Evolutionary conservation across 2,888 invertebrate species (phyloP).

Genomic region (Parapristionchus giblindavisi): DNA sequence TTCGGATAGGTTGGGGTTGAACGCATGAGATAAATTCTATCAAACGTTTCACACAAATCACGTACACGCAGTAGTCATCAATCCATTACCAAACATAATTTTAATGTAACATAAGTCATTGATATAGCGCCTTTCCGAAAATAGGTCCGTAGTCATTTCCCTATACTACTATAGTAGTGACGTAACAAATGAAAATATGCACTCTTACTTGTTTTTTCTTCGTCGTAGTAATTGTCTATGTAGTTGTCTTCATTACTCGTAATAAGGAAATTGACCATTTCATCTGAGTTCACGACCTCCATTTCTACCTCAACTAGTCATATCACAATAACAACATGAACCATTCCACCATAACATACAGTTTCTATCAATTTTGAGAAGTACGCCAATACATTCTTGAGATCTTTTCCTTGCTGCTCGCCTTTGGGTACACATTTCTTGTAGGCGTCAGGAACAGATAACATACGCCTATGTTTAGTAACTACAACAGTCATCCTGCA

Average conservation of each 20-base stretch:
- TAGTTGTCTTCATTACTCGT: constrained; percentile 9
- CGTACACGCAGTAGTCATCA: no score
- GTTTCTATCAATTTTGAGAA: not conserved
- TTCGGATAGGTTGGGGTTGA: no score
- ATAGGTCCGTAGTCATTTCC: no score
- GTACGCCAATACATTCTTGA: constrained; percentile 5
- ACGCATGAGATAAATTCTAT: no score
- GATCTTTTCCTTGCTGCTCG: not conserved
- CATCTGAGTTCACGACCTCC: not conserved
- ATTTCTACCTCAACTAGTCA: constrained; percentile 7
- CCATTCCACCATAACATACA: not conserved
- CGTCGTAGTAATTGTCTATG: constrained; percentile 9
- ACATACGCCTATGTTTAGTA: not conserved
- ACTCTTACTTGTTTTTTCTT: constrained; percentile 23
- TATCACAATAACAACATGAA: not conserved
- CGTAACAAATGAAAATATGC: no score
- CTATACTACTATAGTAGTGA: no score
- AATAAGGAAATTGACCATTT: constrained; percentile 25
- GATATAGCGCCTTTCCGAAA: no score
- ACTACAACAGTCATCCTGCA: not conserved
- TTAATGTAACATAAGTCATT: no score
- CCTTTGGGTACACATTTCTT: not conserved
- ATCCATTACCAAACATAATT: no score
- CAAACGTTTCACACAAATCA: no score
- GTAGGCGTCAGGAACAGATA: not conserved